Percentiles rank a stretch among this genome's conserved stretches.
Evolutionary conservation across 2,113 vertebrate species (phyloP).

Genomic region (Hipposideros armiger): DNA sequence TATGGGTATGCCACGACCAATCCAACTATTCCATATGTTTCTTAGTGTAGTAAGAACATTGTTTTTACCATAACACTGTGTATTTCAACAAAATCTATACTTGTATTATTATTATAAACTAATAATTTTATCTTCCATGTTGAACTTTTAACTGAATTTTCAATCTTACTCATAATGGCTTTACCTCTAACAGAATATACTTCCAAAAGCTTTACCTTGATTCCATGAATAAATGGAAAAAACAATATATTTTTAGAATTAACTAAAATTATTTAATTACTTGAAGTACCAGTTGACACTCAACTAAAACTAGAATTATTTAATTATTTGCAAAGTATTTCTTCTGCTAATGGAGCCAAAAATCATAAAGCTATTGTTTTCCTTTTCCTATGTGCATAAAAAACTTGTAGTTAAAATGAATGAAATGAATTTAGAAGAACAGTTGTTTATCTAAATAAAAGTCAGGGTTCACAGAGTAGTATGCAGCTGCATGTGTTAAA

Average conservation of each 20-base stretch:
- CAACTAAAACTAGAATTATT: slow-evolving; percentile 28
- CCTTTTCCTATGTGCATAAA: background rate
- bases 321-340: slow-evolving; percentile 11
- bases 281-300: background rate
- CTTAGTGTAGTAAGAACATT: background rate
- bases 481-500: background rate
- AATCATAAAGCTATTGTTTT: background rate
- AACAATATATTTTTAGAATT: slow-evolving; percentile 38
- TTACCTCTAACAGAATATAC: slow-evolving; percentile 13
- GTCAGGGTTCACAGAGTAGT: background rate
- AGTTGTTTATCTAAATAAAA: background rate
- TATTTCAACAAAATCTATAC: slow-evolving; percentile 15
- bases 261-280: slow-evolving; percentile 4
- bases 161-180: slow-evolving; percentile 25
- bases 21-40: background rate
- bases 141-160: slow-evolving; percentile 50
- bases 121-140: background rate
- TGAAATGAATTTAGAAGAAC: background rate
- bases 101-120: background rate
- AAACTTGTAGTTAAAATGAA: background rate
- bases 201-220: slow-evolving; percentile 38
- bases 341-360: background rate
- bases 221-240: background rate
- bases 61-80: background rate
- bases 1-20: background rate